phyloP scores from a whole-genome alignment of 2,113 vertebrate species.

The Albula goreensis region DNA sequence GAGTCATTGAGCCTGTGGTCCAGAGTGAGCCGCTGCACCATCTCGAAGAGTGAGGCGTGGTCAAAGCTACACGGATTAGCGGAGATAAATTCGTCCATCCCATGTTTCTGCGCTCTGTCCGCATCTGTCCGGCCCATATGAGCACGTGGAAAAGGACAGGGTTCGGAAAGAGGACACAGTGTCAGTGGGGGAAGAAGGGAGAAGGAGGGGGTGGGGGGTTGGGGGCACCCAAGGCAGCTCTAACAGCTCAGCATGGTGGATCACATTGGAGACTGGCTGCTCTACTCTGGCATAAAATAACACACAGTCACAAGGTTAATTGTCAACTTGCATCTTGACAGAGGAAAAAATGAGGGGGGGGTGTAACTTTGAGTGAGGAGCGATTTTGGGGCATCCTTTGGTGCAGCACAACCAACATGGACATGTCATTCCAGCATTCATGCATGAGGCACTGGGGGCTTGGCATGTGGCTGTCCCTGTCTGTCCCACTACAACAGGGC shows the following conservation, averaged over 20 bases:
- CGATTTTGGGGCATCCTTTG: conserved; percentile 20
- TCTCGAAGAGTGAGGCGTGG: conserved; percentile 96
- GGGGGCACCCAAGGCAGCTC: not conserved
- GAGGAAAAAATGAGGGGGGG: not conserved
- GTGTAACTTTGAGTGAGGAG: conserved; percentile 13
- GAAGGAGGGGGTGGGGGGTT: not conserved
- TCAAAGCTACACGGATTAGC: conserved; percentile 99
- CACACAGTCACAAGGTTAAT: conserved; percentile 47
- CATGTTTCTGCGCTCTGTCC: conserved; percentile 98
- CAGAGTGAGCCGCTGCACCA: conserved; percentile 95
- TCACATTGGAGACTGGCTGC: conserved; percentile 1
- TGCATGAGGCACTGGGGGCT: conserved; percentile 6
- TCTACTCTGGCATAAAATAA: conserved; percentile 23
- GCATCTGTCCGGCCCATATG: conserved; percentile 84
- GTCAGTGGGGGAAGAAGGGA: conserved; percentile 4
- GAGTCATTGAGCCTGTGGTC: conserved; percentile 99
- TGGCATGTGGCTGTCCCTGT: conserved; percentile 10
- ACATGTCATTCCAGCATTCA: conserved; percentile 22
- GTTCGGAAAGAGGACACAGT: conserved; percentile 71
- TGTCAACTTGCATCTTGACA: conserved; percentile 78
- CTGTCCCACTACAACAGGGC: not conserved
- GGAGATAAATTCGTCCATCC: conserved; percentile 99
- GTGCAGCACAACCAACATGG: conserved; percentile 24
- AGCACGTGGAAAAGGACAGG: conserved; percentile 80
- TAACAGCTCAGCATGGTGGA: not conserved